Conservation (phyloP, 2,888 invertebrate genomes). For the Acleris literana region DNA sequence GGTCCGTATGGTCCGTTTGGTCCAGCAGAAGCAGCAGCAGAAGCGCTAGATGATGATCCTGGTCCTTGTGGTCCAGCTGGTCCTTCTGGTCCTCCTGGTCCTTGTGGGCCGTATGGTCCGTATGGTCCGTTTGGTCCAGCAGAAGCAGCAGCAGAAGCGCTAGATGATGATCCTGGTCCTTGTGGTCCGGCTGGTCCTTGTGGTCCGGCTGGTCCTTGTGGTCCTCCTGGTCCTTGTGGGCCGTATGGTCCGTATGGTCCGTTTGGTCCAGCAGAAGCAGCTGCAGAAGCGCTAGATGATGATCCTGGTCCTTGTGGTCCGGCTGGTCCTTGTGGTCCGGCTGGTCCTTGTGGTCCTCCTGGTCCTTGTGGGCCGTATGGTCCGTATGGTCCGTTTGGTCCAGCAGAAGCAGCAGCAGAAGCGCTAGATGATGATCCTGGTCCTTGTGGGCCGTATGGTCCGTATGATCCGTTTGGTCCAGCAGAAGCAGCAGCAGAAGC, state of each 20-base stretch:
- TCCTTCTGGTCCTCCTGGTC: neutral
- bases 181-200: neutral
- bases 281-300: conserved; percentile 31
- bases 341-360: conserved; percentile 12
- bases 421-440: neutral
- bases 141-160: conserved; percentile 11
- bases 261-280: conserved; percentile 24
- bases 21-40: conserved; percentile 34
- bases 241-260: too few species aligned
- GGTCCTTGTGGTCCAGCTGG: too few species aligned
- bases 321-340: neutral
- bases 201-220: neutral
- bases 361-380: conserved; percentile 11
- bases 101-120: conserved; percentile 32
- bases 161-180: conserved; percentile 5
- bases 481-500: too few species aligned
- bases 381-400: conserved; percentile 8
- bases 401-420: conserved; percentile 27
- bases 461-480: conserved; percentile 25
- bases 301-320: conserved; percentile 17
- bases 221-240: conserved; percentile 14
- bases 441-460: conserved; percentile 21
- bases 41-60: conserved; percentile 24
- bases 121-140: conserved; percentile 20
- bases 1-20: conserved; percentile 2